These are phyloP conservation scores for Dryadula phaetusa DNA, from an alignment of 2,888 invertebrate genomes.

Conservation along the genomic window DNA sequence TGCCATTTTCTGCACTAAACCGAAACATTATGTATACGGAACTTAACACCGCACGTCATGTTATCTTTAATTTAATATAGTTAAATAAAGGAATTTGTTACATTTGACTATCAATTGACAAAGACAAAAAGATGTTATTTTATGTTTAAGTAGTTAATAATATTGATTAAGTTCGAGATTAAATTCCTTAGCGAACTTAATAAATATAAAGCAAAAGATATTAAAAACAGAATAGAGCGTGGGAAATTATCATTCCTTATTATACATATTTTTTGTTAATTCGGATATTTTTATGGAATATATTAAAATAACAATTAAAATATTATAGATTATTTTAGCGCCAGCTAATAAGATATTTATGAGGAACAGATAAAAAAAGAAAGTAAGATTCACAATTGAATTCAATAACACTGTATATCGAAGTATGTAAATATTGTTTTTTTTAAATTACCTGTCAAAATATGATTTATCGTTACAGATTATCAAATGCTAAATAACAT, in stretches of 20 bases:
- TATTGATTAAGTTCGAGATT: no score
- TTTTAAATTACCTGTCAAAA: not conserved
- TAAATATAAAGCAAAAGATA: not conserved
- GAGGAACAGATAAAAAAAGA: not conserved
- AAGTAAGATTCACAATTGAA: not conserved
- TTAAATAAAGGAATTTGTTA: no score
- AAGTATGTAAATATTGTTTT: not conserved
- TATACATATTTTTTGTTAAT: not conserved
- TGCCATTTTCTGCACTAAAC: no score
- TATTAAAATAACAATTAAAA: not conserved
- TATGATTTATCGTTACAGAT: not conserved
- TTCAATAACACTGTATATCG: not conserved
- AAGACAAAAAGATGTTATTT: no score
- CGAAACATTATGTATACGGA: no score
- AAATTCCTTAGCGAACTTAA: no score
- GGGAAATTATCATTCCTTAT: slow-evolving; percentile 1
- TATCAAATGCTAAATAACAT: not conserved
- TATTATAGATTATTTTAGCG: not conserved
- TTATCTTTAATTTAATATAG: no score
- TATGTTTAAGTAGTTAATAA: no score
- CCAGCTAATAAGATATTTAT: not conserved
- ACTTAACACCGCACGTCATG: not conserved
- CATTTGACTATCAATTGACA: no score
- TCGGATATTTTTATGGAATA: not conserved
- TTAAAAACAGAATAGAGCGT: not conserved